phyloP scores from a whole-genome alignment of 2,113 vertebrate species.

The Brienomyrus brachyistius region DNA sequence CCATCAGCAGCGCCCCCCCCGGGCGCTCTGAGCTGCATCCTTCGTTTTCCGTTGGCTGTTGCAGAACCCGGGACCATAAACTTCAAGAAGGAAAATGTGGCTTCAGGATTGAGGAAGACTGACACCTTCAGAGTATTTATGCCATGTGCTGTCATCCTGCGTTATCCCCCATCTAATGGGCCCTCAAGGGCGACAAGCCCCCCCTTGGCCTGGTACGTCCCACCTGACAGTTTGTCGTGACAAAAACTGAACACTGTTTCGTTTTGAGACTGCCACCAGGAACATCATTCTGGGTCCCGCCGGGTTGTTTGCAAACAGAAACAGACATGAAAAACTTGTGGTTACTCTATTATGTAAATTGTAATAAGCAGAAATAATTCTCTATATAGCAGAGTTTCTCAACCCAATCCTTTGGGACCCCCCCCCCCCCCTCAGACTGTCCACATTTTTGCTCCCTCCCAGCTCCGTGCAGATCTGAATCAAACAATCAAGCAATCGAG shows the following conservation, averaged over 20 bases:
- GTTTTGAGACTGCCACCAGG: neutral
- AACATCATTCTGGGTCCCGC: neutral
- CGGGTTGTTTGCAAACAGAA: neutral
- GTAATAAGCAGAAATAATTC: neutral
- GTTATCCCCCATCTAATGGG: neutral
- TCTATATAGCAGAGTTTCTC: neutral
- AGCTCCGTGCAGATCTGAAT: neutral
- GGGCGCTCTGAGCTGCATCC: neutral
- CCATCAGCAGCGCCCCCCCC: neutral
- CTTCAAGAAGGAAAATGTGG: neutral
- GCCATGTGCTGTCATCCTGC: neutral
- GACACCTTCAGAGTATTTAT: neutral
- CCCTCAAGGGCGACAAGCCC: neutral
- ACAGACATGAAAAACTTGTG: neutral
- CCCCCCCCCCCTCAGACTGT: neutral
- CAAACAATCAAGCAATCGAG: neutral
- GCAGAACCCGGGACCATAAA: neutral
- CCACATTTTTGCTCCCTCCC: neutral
- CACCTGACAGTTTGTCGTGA: neutral
- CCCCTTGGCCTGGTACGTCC: neutral
- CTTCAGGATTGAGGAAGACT: neutral
- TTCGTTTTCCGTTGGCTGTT: neutral
- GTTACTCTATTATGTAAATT: conserved; percentile 8
- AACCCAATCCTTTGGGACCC: neutral
- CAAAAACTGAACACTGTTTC: neutral